phyloP scores from a whole-genome alignment of 2,113 vertebrate genomes.

The Neotoma lepida region DNA sequence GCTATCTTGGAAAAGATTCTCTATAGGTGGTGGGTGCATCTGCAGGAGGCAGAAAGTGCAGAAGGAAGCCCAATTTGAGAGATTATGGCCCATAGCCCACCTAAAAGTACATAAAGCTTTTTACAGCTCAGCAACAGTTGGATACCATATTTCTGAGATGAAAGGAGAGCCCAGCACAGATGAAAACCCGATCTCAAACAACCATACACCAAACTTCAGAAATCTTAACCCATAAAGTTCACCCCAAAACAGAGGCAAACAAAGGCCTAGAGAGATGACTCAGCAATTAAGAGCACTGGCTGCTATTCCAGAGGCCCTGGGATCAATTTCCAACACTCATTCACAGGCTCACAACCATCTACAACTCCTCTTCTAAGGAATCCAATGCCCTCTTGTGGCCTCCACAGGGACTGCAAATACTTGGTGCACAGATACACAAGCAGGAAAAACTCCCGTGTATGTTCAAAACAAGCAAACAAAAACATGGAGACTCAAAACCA shows the following conservation, averaged over 20 bases:
- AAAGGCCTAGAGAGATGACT: too few relatives aligned
- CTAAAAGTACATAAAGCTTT: too few relatives aligned
- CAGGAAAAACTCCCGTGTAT: background rate
- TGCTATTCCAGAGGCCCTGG: too few relatives aligned
- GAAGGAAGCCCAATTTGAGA: background rate
- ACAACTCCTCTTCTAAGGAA: too few relatives aligned
- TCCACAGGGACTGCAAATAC: background rate
- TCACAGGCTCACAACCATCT: too few relatives aligned
- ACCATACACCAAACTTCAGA: background rate
- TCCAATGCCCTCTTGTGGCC: background rate
- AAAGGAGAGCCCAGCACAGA: background rate
- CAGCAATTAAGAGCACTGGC: background rate
- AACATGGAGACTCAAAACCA: conserved; percentile 18
- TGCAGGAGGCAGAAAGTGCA: background rate
- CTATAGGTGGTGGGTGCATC: background rate
- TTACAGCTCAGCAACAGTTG: background rate
- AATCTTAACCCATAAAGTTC: background rate
- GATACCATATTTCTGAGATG: background rate
- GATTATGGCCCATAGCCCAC: too few relatives aligned
- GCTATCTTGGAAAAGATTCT: background rate
- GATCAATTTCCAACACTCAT: too few relatives aligned
- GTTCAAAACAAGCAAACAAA: background rate
- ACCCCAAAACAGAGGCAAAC: background rate
- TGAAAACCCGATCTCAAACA: background rate
- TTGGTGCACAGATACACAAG: background rate